A percentile compares a stretch with the other conserved stretches of the same genome.
phyloP scores from a whole-genome alignment of 2,888 invertebrate species.

The Caenorhabditis sp. region DNA sequence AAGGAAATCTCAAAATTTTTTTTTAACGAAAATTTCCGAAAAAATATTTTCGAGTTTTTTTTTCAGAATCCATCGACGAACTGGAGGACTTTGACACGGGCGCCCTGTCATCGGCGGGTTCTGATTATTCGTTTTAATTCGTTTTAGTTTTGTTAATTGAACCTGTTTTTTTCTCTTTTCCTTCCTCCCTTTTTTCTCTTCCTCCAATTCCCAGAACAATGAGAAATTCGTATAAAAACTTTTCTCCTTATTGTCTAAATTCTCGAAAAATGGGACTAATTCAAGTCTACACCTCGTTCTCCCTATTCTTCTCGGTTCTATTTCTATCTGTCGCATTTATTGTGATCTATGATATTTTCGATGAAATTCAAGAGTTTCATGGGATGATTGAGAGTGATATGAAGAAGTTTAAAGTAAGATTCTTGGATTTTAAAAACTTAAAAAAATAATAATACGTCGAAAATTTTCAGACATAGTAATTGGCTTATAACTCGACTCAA shows the following conservation, averaged over 20 bases:
- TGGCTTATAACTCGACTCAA: no score
- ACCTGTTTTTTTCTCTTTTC: no score
- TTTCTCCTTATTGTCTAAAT: neutral
- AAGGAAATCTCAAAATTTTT: no score
- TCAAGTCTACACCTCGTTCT: constrained; percentile 27
- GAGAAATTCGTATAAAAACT: neutral
- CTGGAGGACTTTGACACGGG: constrained; percentile 57
- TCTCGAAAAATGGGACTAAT: constrained; percentile 32
- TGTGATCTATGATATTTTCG: constrained; percentile 59
- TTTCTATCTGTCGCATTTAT: constrained; percentile 45
- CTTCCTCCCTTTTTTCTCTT: no score
- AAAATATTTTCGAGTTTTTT: neutral
- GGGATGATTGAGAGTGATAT: constrained; percentile 17
- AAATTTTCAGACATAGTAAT: no score
- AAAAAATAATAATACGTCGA: no score
- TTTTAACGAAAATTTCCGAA: no score
- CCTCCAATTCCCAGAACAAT: no score
- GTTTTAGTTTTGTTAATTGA: no score
- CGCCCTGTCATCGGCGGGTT: constrained; percentile 50
- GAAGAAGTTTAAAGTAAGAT: constrained; percentile 40
- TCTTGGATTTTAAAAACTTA: no score
- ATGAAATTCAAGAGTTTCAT: constrained; percentile 50
- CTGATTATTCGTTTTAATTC: constrained; percentile 38
- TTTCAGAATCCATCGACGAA: constrained; percentile 61
- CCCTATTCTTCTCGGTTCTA: constrained; percentile 43